Percentiles rank a stretch among this genome's conserved stretches.
Conservation (phyloP, 2,797 vertebrate species). For the Liparis tanakae region DNA sequence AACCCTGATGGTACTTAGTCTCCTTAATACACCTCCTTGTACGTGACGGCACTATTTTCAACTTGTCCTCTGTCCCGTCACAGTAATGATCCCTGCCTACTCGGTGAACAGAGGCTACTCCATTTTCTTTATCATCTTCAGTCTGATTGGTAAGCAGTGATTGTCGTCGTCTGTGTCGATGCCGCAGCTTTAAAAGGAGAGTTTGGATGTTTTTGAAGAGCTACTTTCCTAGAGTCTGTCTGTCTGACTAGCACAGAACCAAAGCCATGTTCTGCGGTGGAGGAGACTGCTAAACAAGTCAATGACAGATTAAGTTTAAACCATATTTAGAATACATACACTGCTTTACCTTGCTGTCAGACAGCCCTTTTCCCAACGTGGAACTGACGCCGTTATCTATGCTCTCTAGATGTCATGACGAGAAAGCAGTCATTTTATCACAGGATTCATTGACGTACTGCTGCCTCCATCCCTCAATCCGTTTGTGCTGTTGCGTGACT, state of each 20-base stretch:
- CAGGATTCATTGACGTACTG: background rate
- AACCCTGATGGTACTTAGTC: slow-evolving; percentile 90
- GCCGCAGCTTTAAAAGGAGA: background rate
- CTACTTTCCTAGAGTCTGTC: background rate
- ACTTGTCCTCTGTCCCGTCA: background rate
- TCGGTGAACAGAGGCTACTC: slow-evolving; percentile 88
- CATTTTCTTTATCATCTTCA: slow-evolving; percentile 93
- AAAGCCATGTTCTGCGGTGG: background rate
- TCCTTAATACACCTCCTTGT: background rate
- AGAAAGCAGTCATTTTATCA: background rate
- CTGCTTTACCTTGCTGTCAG: background rate
- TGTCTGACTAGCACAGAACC: too few relatives aligned
- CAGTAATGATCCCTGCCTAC: slow-evolving; percentile 96
- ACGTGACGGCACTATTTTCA: background rate
- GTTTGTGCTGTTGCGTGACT: background rate
- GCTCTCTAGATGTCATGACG: background rate
- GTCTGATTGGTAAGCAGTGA: slow-evolving; percentile 89
- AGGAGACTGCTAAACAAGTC: background rate
- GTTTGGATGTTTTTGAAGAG: background rate
- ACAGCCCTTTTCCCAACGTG: background rate
- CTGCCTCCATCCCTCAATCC: background rate
- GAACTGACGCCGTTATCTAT: background rate
- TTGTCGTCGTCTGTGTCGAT: background rate
- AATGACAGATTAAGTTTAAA: background rate
- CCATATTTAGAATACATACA: background rate